Base-by-base conservation (phyloP, 2,888 invertebrate species). In the Coenonympha arcania region DNA sequence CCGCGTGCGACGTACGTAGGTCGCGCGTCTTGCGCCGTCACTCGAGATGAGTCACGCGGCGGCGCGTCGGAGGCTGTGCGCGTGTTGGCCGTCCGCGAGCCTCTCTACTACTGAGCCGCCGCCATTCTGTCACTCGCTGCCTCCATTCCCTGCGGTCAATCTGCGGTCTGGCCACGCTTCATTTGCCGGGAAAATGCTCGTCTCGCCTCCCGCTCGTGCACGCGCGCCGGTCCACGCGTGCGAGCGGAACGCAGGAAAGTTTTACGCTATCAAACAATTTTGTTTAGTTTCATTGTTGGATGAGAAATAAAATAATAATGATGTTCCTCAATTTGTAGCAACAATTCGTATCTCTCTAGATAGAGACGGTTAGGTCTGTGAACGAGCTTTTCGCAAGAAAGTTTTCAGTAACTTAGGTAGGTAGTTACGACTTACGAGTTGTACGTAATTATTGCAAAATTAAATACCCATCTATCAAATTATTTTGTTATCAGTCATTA, bases 141-240 rank as follows among this genome's bases (percentile, higher is more conserved):
- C 79, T 85, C 83, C 85, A 83, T 82, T 82, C 84, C 84, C 87
- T 86, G 87, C 82, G 87, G 87, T 86, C 85, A 86, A 87, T 86
- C 85, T 87, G 87, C 76, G 87, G 87, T 86, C 77, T 81, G 72
- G 84, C 83, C 86, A 85, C 79, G 85, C 84, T 85, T 87, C 87
- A 87, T 87, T 87, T 87, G 85, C 80, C 79, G 82, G 80, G 86
- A 86, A 87, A 87, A 86, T 85, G 81, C 73, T 73, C 71, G 70
- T 56, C 59, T 62, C 66, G 59, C 66, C 72, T 81, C 80, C 71
- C 66, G 54, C 70, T 85, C 71, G 57, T 68, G 62, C 78, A 26
- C 50, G 48, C 40, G 19, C 4, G 4, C 2, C n/a, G 8, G 18
- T 6, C 2, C 5, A 37, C 11, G 11, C 4, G 78, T 61, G 70